Conservation (phyloP, 2,113 vertebrate species). For the Anarrhichthys ocellatus region DNA sequence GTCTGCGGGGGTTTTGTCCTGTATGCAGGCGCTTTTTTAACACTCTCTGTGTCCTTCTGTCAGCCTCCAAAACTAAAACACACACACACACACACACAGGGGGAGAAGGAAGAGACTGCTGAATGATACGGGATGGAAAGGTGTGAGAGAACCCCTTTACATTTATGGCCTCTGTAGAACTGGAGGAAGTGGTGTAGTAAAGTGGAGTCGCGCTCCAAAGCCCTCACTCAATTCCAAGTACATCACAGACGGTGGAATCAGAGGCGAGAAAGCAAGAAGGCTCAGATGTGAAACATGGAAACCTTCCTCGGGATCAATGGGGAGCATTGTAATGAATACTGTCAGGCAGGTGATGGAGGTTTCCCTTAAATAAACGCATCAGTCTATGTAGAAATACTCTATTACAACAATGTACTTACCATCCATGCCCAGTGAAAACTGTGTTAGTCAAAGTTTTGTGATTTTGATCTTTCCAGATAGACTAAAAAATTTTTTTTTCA, state of each 20-base stretch:
- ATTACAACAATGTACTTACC: neutral
- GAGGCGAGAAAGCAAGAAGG: slow-evolving; percentile 35
- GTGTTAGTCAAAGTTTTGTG: neutral
- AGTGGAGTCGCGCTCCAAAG: slow-evolving; percentile 78
- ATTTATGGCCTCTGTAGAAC: slow-evolving; percentile 81
- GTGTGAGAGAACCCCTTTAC: slow-evolving; percentile 81
- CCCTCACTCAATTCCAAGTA: slow-evolving; percentile 79
- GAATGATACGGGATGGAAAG: slow-evolving; percentile 78
- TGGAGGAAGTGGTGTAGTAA: slow-evolving; percentile 83
- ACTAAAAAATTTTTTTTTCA: neutral
- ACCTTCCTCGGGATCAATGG: neutral
- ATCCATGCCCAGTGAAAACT: neutral
- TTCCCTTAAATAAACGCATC: too few species aligned
- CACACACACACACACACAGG: slow-evolving; percentile 31
- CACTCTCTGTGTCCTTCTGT: slow-evolving; percentile 54
- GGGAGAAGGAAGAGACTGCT: slow-evolving; percentile 65
- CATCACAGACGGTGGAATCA: slow-evolving; percentile 65
- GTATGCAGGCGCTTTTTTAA: slow-evolving; percentile 51
- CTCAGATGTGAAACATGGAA: neutral
- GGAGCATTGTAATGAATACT: neutral
- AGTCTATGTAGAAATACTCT: neutral
- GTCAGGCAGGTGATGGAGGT: neutral
- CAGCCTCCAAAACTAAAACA: slow-evolving; percentile 52
- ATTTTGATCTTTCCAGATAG: neutral
- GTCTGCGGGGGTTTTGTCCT: slow-evolving; percentile 41